phyloP scores from a whole-genome alignment of 2,797 vertebrate genomes.

The Sebastes glaucus region DNA sequence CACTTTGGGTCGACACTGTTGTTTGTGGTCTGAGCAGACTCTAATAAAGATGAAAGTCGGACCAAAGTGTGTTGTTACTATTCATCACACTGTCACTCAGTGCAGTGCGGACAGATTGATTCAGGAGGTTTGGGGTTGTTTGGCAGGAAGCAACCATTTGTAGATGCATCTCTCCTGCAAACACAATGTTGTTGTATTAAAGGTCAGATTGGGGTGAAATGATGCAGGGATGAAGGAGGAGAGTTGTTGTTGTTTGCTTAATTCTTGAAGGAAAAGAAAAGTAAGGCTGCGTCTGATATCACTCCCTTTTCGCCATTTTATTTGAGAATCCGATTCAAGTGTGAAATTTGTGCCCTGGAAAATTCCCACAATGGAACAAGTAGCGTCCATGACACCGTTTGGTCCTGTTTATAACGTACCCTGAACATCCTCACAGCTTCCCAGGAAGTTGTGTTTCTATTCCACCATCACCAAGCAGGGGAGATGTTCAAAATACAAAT shows the following conservation, averaged over 20 bases:
- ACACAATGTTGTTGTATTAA: not conserved
- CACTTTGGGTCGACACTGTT: slow-evolving; percentile 18
- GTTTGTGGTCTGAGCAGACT: slow-evolving; percentile 25
- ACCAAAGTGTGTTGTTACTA: slow-evolving; percentile 26
- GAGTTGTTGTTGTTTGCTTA: not conserved
- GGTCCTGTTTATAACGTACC: not conserved
- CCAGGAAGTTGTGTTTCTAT: not conserved
- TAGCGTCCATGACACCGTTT: not conserved
- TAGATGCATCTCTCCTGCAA: not conserved
- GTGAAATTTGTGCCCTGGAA: not conserved
- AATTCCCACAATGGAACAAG: not conserved
- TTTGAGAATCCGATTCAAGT: not conserved
- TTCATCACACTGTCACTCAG: slow-evolving; percentile 36
- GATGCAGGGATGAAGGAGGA: not conserved
- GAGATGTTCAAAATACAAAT: slow-evolving; percentile 37
- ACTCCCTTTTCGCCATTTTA: not conserved
- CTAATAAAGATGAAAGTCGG: slow-evolving; percentile 38
- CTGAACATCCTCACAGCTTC: not conserved
- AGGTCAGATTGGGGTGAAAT: not conserved
- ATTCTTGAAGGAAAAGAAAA: not conserved
- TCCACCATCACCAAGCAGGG: not conserved
- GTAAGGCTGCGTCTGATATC: not conserved
- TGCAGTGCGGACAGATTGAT: not conserved
- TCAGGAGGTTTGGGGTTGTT: not conserved
- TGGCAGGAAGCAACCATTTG: slow-evolving; percentile 1